Evolutionary conservation across 2,113 vertebrate genomes (phyloP), one percentile per base, ranked within the genome.

Genomic region (Galbula dea): DNA sequence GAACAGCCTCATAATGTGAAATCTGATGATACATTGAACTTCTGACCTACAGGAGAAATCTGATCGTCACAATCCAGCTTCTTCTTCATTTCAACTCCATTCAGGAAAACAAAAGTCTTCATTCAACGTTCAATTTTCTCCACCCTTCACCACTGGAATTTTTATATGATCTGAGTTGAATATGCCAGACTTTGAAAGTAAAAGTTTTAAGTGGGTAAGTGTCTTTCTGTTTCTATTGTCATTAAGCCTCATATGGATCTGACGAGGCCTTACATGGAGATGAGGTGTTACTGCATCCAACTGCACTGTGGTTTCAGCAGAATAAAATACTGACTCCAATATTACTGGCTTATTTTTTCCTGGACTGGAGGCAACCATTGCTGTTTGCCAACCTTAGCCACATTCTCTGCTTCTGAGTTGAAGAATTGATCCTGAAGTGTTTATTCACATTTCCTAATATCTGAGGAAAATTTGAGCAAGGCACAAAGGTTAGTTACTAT

Each of bases 11-110:
- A 75, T 83, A 85, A 94, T 55, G 59, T 59, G 91, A 96, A 96
- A 97, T 77, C 73, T 0, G 26, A 91, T 57, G 91, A 93, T 61
- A 27, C 45, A 14, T 4, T 95, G 93, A 96, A 96, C 94, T 96
- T 72, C 79, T 96, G 89, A 94, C 91, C 94, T 91, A 57, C 11
- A 51, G 48, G 51, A 90, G 95, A 95, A 96, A 96, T 66, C 52
- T 59, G 95, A 97, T 83, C 37, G 0, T 69, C 86, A 59, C 86
- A 73, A 71, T 59, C 46, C 80, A 36, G 45, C 51, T 71, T 51
- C 87, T 83, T 89, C 79, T 91, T 90, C 37, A 30, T 88, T 94
- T 95, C 87, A 88, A 77, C 86, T 90, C 82, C 78, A 39, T 32
- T 67, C 54, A 54, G 80, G 77, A 77, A 90, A 94, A 92, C 68